Percentiles rank a stretch among this genome's conserved stretches.
Conservation (phyloP, 2,797 vertebrate genomes). For the Tadarida brasiliensis region DNA sequence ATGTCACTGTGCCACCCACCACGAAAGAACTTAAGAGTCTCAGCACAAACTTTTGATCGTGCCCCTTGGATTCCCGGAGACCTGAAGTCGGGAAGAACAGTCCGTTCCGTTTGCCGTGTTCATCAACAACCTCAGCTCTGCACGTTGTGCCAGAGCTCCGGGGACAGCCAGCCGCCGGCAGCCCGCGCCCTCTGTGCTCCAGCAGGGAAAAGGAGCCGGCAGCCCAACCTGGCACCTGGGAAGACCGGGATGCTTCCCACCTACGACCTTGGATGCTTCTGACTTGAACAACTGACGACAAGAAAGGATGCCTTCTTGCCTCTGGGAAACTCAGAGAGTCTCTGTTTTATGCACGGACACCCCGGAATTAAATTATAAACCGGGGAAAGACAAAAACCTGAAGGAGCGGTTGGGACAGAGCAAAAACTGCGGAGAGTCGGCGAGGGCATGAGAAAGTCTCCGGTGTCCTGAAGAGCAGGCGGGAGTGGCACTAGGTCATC, state of each 20-base stretch:
- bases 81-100: conserved; percentile 51
- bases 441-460: not conserved
- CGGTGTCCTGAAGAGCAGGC: not conserved
- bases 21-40: conserved; percentile 49
- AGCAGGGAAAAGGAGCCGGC: not conserved
- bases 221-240: not conserved
- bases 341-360: not conserved
- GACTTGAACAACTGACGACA: conserved; percentile 59
- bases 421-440: not conserved
- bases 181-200: not conserved
- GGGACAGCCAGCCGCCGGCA: conserved; percentile 7
- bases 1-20: not conserved
- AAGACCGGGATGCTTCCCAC: not conserved
- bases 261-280: conserved; percentile 24
- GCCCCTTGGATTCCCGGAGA: conserved; percentile 62
- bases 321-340: not conserved
- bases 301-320: conserved; percentile 34
- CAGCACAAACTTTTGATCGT: conserved; percentile 48
- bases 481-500: not conserved
- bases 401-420: not conserved
- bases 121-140: not conserved
- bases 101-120: no score
- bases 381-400: not conserved
- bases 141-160: conserved; percentile 35
- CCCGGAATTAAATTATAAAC: conserved; percentile 65